These are phyloP conservation scores for Epizoanthus ramosus DNA, from an alignment of 92 coral and sea anemone genomes.

Conservation along the genomic window DNA sequence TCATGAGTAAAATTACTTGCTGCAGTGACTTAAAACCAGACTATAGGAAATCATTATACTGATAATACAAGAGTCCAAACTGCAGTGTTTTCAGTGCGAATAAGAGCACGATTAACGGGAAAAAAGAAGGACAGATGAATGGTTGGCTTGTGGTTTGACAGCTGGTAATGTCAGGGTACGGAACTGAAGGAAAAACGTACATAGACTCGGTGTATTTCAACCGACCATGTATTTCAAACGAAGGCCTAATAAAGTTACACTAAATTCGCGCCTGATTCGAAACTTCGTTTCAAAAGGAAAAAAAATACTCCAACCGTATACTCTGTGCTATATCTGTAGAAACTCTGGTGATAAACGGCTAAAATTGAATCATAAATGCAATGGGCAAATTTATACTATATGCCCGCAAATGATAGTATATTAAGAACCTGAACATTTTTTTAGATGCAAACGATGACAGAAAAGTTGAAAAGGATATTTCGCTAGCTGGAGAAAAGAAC, in stretches of 20 bases:
- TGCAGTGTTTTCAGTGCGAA: neutral
- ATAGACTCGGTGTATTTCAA: neutral
- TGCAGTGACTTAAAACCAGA: constrained; percentile 5
- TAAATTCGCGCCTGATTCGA: constrained; percentile 8
- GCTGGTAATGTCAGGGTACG: constrained; percentile 17
- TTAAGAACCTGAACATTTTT: constrained; percentile 5
- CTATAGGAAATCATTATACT: neutral
- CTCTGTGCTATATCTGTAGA: constrained; percentile 5
- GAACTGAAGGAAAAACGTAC: neutral
- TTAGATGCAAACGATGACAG: constrained; percentile 60
- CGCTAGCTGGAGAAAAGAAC: constrained; percentile 52
- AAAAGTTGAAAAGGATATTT: constrained; percentile 50
- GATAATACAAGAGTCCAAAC: neutral
- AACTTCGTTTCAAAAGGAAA: neutral
- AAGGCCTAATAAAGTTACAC: neutral
- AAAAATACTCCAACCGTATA: neutral
- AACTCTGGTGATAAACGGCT: neutral
- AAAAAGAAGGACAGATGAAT: neutral
- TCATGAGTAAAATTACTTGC: neutral
- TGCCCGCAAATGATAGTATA: constrained; percentile 19
- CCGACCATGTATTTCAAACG: neutral
- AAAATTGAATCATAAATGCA: neutral
- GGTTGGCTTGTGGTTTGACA: neutral
- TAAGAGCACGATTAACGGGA: neutral
- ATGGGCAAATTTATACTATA: neutral